These are phyloP conservation scores for Yponomeuta sedellus DNA, from an alignment of 2,888 invertebrate genomes.

Conservation along the genomic window DNA sequence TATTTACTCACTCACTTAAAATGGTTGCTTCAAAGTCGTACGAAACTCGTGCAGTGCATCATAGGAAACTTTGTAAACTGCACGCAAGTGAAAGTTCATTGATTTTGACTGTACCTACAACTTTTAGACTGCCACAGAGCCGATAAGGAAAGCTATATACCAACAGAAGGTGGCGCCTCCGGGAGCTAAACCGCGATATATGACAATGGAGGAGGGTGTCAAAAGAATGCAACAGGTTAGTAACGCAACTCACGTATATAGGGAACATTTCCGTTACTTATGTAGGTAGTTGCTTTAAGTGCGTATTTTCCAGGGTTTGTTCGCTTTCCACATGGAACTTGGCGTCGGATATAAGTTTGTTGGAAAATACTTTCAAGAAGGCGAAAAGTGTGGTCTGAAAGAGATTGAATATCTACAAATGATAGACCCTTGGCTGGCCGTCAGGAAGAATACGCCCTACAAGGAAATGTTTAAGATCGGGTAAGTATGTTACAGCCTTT, in stretches of 20 bases:
- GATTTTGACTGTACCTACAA: not conserved
- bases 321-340: constrained; percentile 82
- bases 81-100: not conserved
- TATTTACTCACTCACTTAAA: too few relatives aligned
- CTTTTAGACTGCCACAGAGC: constrained; percentile 79
- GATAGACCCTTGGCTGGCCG: constrained; percentile 79
- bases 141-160: constrained; percentile 78
- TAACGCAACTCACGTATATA: constrained; percentile 19
- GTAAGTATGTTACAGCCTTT: constrained; percentile 37
- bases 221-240: constrained; percentile 52
- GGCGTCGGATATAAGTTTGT: constrained; percentile 81
- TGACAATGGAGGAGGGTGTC: constrained; percentile 79
- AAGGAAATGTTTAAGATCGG: constrained; percentile 80
- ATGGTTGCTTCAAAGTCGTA: not conserved
- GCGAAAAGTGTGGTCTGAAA: constrained; percentile 82
- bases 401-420: constrained; percentile 81
- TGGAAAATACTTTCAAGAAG: constrained; percentile 80
- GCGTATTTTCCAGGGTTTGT: constrained; percentile 64
- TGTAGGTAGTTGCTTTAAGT: not conserved
- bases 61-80: too few relatives aligned
- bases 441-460: constrained; percentile 78
- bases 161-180: constrained; percentile 79
- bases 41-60: constrained; percentile 6
- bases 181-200: constrained; percentile 74
- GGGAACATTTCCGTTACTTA: constrained; percentile 37